Evolutionary conservation across 1,140 invertebrate genomes (phyloP), one percentile per base, ranked within the genome.

Genomic region (Pissodes strobi): DNA sequence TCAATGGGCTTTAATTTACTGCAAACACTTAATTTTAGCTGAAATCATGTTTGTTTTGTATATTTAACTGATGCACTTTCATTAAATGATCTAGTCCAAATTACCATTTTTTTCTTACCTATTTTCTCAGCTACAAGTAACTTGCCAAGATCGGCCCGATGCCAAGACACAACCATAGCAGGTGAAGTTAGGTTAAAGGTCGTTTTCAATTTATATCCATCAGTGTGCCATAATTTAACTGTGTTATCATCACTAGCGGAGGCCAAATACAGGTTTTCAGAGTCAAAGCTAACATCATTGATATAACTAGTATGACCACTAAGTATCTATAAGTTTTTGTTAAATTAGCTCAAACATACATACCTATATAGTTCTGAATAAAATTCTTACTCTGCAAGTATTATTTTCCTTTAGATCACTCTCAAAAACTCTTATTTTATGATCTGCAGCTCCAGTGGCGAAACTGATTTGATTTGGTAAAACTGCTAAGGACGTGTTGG

Each of bases 221-320:
- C 82, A 38, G 81, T 73, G 38, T 77, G 79, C 89, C 89, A 92
- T 17, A 92, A 75, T 69, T 85, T 83, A 73, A 88, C 90, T 0
- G 87, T 88, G 38, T 86, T 84, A 76, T 92, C 90, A 79, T 92
- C 90, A 63, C 89, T 88, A 9, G 86, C 87, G 37, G 88, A 90
- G 13, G 88, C 89, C 34, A 92, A 70, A 53, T 84, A 80, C 27
- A 85, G 82, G 18, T 89, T 90, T 43, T 85, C 84, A 5, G 85
- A 84, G 69, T 90, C 88, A 82, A 85, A 92, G 23, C 83, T 79
- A 18, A 91, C 74, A 39, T 82, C 81, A 76, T 92, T 92, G 0
- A 91, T 82, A 72, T 89, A 92, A 75, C 85, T 85, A 23, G 73
- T 85, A 69, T 92, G 90, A 0, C 86, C 86, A 51, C 80, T 76